Percentiles rank a stretch among this genome's conserved stretches.
Evolutionary conservation across 2,888 invertebrate species (phyloP).

Genomic region (Aspidapion aeneum): DNA sequence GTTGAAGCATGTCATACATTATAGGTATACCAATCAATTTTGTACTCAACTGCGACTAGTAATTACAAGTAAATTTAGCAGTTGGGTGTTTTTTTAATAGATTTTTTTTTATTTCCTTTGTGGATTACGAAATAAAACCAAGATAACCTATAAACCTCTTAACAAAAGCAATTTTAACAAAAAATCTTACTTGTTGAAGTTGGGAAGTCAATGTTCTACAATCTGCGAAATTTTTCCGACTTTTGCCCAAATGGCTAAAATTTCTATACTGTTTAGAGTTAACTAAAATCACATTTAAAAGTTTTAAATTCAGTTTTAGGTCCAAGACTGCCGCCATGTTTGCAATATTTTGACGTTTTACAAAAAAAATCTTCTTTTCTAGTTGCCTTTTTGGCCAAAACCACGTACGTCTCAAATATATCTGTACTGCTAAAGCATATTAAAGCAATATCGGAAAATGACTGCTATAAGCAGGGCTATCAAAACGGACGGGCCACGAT

Average conservation of each 20-base stretch:
- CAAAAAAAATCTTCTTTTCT: too few relatives aligned
- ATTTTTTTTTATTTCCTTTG: not conserved
- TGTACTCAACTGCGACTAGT: too few relatives aligned
- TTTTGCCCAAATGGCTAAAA: slow-evolving; percentile 29
- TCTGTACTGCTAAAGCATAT: too few relatives aligned
- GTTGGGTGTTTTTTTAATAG: too few relatives aligned
- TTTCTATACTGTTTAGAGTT: slow-evolving; percentile 28
- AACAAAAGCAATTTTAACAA: slow-evolving; percentile 17
- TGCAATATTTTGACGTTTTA: slow-evolving; percentile 21
- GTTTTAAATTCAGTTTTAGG: slow-evolving; percentile 35
- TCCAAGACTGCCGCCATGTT: slow-evolving; percentile 34
- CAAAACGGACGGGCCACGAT: too few relatives aligned
- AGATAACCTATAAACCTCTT: slow-evolving; percentile 5
- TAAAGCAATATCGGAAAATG: too few relatives aligned
- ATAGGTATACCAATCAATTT: too few relatives aligned
- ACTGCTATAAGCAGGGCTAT: too few relatives aligned
- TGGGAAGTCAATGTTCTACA: slow-evolving; percentile 26
- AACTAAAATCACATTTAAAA: slow-evolving; percentile 31
- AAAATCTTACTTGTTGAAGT: slow-evolving; percentile 33
- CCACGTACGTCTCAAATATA: too few relatives aligned
- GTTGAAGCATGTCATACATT: too few relatives aligned
- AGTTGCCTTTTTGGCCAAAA: not conserved
- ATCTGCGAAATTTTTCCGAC: slow-evolving; percentile 23
- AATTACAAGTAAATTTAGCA: too few relatives aligned
- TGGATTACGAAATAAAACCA: not conserved